Conservation (phyloP, 2,888 invertebrate genomes). For the Drosophila colorata region DNA sequence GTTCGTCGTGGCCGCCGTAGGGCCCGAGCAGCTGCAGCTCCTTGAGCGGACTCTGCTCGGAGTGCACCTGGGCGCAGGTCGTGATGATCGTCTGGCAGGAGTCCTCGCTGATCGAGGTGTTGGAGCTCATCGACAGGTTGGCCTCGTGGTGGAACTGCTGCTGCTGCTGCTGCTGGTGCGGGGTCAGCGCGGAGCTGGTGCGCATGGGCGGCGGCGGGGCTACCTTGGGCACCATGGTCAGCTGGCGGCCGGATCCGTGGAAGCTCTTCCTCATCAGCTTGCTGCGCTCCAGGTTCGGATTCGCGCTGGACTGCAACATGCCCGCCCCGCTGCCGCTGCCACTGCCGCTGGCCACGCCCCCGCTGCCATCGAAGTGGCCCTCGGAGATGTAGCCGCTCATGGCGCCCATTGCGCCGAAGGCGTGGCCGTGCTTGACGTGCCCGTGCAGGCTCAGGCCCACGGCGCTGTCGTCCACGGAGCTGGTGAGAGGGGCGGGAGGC, state of each 20-base stretch:
- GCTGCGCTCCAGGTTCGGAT: constrained; percentile 94
- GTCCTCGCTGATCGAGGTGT: constrained; percentile 85
- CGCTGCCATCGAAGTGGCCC: constrained; percentile 90
- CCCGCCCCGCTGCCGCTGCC: too few species aligned
- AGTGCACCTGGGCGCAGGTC: constrained; percentile 92
- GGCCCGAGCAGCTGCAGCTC: constrained; percentile 45
- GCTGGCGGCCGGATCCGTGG: constrained; percentile 93
- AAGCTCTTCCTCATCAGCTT: constrained; percentile 95
- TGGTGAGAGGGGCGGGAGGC: constrained; percentile 85
- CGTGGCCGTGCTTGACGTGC: constrained; percentile 64
- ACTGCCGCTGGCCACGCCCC: too few species aligned
- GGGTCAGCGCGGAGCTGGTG: constrained; percentile 92
- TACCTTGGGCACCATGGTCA: constrained; percentile 93
- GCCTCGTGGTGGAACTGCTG: constrained; percentile 84
- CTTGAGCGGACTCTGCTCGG: constrained; percentile 89
- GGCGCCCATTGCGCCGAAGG: constrained; percentile 83
- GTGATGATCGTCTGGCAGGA: constrained; percentile 91
- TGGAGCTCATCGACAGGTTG: constrained; percentile 85
- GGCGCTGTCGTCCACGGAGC: constrained; percentile 91
- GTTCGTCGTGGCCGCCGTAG: constrained; percentile 89
- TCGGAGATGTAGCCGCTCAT: constrained; percentile 94
- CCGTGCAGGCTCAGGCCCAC: constrained; percentile 87
- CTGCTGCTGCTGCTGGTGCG: constrained; percentile 84
- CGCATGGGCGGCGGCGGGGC: constrained; percentile 94
- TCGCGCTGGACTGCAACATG: constrained; percentile 84